Conservation (phyloP, 1,140 invertebrate species). For the Conus ventricosus region DNA sequence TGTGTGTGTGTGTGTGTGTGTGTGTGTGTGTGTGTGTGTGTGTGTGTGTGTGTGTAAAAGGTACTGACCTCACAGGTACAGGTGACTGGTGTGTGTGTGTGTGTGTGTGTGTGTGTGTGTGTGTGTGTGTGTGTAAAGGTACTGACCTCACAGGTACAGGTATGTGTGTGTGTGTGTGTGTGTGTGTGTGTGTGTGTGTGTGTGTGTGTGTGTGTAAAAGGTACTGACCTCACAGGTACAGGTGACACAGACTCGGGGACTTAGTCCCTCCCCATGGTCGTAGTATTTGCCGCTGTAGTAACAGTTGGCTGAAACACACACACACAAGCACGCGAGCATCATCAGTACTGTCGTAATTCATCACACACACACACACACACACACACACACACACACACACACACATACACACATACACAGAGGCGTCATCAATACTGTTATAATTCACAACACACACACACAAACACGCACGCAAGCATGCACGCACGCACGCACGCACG, state of each 20-base stretch:
- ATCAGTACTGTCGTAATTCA: too few relatives aligned
- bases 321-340: neutral
- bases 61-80: too few relatives aligned
- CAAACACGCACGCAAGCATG: neutral
- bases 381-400: neutral
- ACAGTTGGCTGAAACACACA: conserved; percentile 82
- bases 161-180: conserved; percentile 2
- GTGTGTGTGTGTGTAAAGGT: conserved; percentile 10
- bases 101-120: too few relatives aligned
- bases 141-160: too few relatives aligned
- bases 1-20: too few relatives aligned
- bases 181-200: neutral
- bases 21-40: too few relatives aligned
- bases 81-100: too few relatives aligned
- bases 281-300: conserved; percentile 84
- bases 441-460: neutral
- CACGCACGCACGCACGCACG: neutral
- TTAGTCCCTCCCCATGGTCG: conserved; percentile 87
- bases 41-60: too few relatives aligned
- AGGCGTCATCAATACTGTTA: neutral
- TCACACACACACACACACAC: neutral
- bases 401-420: neutral
- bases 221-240: conserved; percentile 71
- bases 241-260: conserved; percentile 78
- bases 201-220: neutral